A percentile compares a stretch with the other conserved stretches of the same genome.
These are phyloP conservation scores for Opisthograptis luteolata DNA, from an alignment of 2,888 invertebrate species.

Conservation along the genomic window DNA sequence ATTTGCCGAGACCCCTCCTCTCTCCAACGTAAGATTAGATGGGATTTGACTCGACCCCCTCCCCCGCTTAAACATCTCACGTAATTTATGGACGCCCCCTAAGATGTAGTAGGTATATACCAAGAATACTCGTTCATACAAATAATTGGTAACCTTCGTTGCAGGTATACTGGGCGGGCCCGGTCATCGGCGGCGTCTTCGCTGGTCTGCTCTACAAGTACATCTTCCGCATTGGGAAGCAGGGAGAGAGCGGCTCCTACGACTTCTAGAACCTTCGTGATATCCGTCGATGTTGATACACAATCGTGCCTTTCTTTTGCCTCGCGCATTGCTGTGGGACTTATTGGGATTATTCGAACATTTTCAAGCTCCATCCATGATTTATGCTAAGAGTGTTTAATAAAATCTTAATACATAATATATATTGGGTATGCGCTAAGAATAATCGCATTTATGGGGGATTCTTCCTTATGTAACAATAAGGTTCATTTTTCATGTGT, in stretches of 20 bases:
- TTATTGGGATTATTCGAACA: not conserved
- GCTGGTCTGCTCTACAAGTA: slow-evolving; percentile 90
- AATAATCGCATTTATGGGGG: too few relatives aligned
- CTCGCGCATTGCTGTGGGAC: slow-evolving; percentile 35
- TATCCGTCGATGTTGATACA: slow-evolving; percentile 15
- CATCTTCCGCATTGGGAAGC: slow-evolving; percentile 88
- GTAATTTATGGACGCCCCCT: too few relatives aligned
- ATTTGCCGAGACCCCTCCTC: too few relatives aligned
- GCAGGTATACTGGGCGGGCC: slow-evolving; percentile 95
- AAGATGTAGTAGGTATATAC: too few relatives aligned
- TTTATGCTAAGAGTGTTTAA: too few relatives aligned
- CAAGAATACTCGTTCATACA: not conserved
- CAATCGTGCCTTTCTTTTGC: slow-evolving; percentile 33
- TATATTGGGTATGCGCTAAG: too few relatives aligned
- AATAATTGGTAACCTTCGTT: slow-evolving; percentile 26
- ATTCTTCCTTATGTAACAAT: too few relatives aligned
- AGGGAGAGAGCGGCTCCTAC: slow-evolving; percentile 89
- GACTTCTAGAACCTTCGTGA: slow-evolving; percentile 85
- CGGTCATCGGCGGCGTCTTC: slow-evolving; percentile 89
- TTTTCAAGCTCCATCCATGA: too few relatives aligned
- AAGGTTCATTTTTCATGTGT: not conserved
- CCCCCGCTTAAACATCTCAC: too few relatives aligned
- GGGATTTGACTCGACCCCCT: too few relatives aligned
- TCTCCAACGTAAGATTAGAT: too few relatives aligned
- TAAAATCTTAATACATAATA: too few relatives aligned